Percentiles rank a stretch among this genome's conserved stretches.
Evolutionary conservation across 2,888 invertebrate genomes (phyloP).

Genomic region (Laspeyria flexula): DNA sequence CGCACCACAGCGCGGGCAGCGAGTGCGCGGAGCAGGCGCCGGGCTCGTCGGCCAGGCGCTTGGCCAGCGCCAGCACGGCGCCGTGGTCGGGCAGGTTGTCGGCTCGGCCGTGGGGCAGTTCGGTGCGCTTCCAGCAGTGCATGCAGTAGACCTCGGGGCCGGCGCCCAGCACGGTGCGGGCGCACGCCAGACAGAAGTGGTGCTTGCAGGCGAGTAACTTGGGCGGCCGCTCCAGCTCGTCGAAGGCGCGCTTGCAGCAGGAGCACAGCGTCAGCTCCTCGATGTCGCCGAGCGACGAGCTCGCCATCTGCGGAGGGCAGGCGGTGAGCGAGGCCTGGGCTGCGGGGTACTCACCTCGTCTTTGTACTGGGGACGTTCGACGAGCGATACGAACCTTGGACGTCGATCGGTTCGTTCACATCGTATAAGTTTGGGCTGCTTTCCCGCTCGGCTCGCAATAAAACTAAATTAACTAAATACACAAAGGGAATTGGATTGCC

Average conservation of each 20-base stretch:
- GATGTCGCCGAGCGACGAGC: conserved; percentile 88
- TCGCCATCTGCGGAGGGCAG: conserved; percentile 83
- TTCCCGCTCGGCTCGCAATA: conserved; percentile 31
- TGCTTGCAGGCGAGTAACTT: conserved; percentile 91
- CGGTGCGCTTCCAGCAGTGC: conserved; percentile 91
- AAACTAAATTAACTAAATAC: conserved; percentile 42
- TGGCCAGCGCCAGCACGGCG: conserved; percentile 88
- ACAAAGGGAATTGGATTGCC: conserved; percentile 49
- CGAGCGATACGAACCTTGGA: conserved; percentile 2
- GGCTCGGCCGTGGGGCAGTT: conserved; percentile 88
- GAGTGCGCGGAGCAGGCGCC: conserved; percentile 88
- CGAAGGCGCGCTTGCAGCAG: conserved; percentile 91
- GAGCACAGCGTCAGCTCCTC: conserved; percentile 92
- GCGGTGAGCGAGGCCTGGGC: conserved; percentile 3
- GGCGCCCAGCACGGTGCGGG: conserved; percentile 88
- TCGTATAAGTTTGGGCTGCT: conserved; percentile 36
- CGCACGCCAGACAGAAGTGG: conserved; percentile 91
- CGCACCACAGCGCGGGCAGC: conserved; percentile 91
- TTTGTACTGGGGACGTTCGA: conserved; percentile 14
- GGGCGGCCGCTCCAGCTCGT: conserved; percentile 90
- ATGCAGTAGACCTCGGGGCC: conserved; percentile 89
- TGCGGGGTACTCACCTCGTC: conserved; percentile 19
- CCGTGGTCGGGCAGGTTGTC: conserved; percentile 89
- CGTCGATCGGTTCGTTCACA: conserved; percentile 20
- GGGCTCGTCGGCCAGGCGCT: conserved; percentile 37